Percentiles rank a stretch among this genome's conserved stretches.
Conservation (phyloP, 2,888 invertebrate genomes). For the Dolomedes plantarius region DNA sequence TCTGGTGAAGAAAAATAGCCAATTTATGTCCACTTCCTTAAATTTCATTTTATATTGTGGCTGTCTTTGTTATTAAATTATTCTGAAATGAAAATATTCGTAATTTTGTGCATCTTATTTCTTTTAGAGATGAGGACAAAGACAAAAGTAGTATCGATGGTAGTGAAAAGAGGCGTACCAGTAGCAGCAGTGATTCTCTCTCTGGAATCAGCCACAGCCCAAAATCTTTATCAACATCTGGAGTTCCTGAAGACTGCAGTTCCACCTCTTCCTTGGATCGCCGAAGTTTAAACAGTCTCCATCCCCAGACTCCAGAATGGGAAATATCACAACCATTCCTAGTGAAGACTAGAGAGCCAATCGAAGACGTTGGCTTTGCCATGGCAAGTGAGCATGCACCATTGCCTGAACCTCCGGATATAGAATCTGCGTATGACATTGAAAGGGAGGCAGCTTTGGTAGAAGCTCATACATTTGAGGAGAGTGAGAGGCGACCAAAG, state of each 20-base stretch:
- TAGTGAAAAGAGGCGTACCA: slow-evolving; percentile 73
- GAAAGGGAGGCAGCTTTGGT: slow-evolving; percentile 31
- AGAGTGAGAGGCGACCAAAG: slow-evolving; percentile 53
- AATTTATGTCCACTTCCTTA: too few relatives aligned
- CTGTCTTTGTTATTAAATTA: too few relatives aligned
- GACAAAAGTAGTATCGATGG: slow-evolving; percentile 69
- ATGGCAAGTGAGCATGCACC: background rate
- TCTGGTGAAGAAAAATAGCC: too few relatives aligned
- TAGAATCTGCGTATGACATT: slow-evolving; percentile 19
- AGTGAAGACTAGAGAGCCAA: background rate
- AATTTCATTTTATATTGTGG: too few relatives aligned
- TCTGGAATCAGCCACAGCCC: slow-evolving; percentile 69
- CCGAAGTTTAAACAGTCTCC: slow-evolving; percentile 52
- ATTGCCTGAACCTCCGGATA: slow-evolving; percentile 47
- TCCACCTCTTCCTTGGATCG: slow-evolving; percentile 65
- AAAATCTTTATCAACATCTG: slow-evolving; percentile 62
- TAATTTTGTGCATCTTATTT: too few relatives aligned
- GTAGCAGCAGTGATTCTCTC: slow-evolving; percentile 70
- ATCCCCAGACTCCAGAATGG: slow-evolving; percentile 62
- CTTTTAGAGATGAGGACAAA: slow-evolving; percentile 75
- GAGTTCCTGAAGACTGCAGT: slow-evolving; percentile 61
- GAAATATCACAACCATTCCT: slow-evolving; percentile 38
- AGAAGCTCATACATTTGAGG: slow-evolving; percentile 74
- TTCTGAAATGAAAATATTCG: too few relatives aligned
- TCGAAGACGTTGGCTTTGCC: background rate